Percentiles rank a stretch among this genome's conserved stretches.
Conservation (phyloP, 1,140 invertebrate genomes). For the Chrysoperla carnea region DNA sequence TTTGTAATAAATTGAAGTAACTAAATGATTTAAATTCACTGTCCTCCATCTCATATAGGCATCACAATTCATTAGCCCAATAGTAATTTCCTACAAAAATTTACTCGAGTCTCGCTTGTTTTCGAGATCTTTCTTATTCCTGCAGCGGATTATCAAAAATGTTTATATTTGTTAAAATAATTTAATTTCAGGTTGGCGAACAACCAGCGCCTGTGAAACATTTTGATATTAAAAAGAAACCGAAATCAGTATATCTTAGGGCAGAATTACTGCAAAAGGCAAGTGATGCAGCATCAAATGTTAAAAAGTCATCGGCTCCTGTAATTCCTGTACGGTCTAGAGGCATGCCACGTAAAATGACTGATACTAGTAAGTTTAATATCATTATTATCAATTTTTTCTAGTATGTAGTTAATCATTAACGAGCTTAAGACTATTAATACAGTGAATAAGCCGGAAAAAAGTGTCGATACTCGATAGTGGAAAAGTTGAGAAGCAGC, state of each 20-base stretch:
- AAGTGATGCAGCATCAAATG: slow-evolving; percentile 67
- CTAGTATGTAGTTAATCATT: neutral
- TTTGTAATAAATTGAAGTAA: too few species aligned
- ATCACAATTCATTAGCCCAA: too few species aligned
- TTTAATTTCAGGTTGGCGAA: slow-evolving; percentile 29
- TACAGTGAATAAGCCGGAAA: slow-evolving; percentile 1
- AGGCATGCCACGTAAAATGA: slow-evolving; percentile 93
- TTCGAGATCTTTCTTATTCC: too few species aligned
- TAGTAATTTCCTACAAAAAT: too few species aligned
- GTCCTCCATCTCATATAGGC: too few species aligned
- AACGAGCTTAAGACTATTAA: neutral
- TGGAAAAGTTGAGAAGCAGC: neutral
- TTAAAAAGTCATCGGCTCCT: slow-evolving; percentile 75
- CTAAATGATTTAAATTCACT: too few species aligned
- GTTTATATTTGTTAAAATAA: too few species aligned
- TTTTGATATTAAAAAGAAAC: slow-evolving; percentile 87
- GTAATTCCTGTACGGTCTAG: slow-evolving; percentile 80
- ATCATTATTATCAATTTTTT: too few species aligned
- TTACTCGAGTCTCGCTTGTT: too few species aligned
- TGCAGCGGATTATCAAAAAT: too few species aligned
- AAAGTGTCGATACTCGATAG: too few species aligned
- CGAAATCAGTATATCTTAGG: slow-evolving; percentile 80
- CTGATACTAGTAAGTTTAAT: slow-evolving; percentile 64
- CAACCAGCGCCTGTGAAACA: slow-evolving; percentile 60
- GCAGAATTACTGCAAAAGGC: slow-evolving; percentile 85